Evolutionary conservation across 2,113 vertebrate genomes (phyloP), one percentile per base, ranked within the genome.

Genomic region (Pogona vitticeps): DNA sequence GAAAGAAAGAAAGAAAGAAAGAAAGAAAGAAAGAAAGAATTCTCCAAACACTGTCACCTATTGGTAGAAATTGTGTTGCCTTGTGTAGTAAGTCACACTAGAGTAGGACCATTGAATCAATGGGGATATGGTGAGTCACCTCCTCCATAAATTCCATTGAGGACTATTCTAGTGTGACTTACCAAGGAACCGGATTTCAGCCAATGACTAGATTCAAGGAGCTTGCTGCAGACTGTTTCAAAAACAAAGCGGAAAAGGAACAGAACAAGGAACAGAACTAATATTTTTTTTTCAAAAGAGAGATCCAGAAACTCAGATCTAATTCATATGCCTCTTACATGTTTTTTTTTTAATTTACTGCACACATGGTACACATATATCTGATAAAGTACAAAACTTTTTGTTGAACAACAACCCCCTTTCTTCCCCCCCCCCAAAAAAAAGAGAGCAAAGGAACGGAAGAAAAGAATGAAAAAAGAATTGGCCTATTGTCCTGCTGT

Each of bases 401-500:
- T 92, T 92, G 93, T 94, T 93, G 92, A 94, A 86, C 40, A 81
- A 75, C 70, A 79, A 80, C 67, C 52, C 33, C 63, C n/a, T n/a
- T n/a, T n/a, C n/a, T n/a, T n/a, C n/a, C n/a, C n/a, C n/a, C 63
- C 65, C 65, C 46, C 52, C 59, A 42, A n/a, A n/a, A n/a, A 75
- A 73, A 80, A 65, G 75, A 56, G 85, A 81, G 75, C 81, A 86
- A 81, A 86, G 63, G 70, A 86, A 75, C 80, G 36, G 78, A 92
- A 90, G 91, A 92, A 92, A 77, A 88, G 87, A 38, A 67, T 92
- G 80, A 84, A 89, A 92, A 89, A 87, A 94, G 93, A 95, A 94
- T 92, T 92, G 91, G 82, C 75, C 91, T 83, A 95, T 95, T 95
- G 94, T 95, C 94, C 92, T 90, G 71, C 89, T 91, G 90, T 85